Evolutionary conservation across 2,113 vertebrate species (phyloP), one percentile per base, ranked within the genome.

Genomic region (Bubo bubo): DNA sequence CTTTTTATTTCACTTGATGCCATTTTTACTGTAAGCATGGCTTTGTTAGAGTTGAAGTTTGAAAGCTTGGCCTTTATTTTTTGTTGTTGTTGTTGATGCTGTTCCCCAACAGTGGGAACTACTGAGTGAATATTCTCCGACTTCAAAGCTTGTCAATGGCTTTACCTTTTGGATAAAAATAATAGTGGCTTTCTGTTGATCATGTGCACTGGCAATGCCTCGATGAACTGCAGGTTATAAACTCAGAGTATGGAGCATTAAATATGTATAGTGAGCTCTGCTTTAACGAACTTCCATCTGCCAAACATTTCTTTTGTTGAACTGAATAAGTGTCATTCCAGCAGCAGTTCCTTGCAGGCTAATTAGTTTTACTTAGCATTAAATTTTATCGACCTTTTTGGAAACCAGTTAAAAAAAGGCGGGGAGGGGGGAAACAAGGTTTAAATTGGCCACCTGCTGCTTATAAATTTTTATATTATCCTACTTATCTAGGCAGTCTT

Each of bases 41-140:
- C 92, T 96, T 94, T 94, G 86, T 93, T 93, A 73, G 79, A 91
- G 87, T 80, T 89, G 95, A 94, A 93, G 67, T 93, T 92, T 82
- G 90, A 97, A 95, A 92, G 92, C 86, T 82, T 79, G 79, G 91
- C 88, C 74, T 95, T 95, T 96, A 89, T 97, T 96, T 93, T 92
- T 87, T 94, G 68, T 94, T 93, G 73, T 96, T 96, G 91, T 93
- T 94, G 93, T 80, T 95, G 93, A 79, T 97, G 94, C 96, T 79
- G 56, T 92, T 94, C 82, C 88, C 74, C 86, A 96, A 77, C 90
- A 87, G 83, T 93, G 63, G 82, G 70, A 79, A 72, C 55, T 47
- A 84, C 50, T n/a, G 49, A 73, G 39, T 72, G 80, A 87, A 83
- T 94, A 68, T 95, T 84, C 89, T 91, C 66, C 0, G 4, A 72